A percentile compares a stretch with the other conserved stretches of the same genome.
These are phyloP conservation scores for Rhinogobius similis DNA, from an alignment of 2,113 vertebrate species.

Conservation along the genomic window DNA sequence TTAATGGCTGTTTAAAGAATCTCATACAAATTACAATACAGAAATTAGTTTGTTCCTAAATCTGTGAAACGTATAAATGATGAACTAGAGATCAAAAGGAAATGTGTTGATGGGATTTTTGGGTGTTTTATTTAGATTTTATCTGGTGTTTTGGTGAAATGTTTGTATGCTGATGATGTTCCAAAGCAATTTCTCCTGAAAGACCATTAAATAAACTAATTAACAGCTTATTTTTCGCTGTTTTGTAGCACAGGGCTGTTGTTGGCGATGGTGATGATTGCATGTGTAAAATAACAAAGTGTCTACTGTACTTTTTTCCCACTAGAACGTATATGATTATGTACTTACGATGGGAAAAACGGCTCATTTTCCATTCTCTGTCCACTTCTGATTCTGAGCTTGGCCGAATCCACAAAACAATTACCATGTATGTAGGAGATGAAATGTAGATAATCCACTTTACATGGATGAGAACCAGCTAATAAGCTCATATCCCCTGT, in stretches of 20 bases:
- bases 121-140: too few species aligned
- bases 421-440: constrained; percentile 12
- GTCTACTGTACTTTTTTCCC: background rate
- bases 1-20: too few species aligned
- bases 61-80: too few species aligned
- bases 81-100: too few species aligned
- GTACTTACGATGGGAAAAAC: background rate
- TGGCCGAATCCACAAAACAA: constrained; percentile 11
- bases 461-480: constrained; percentile 13
- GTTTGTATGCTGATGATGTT: too few species aligned
- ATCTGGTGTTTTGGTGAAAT: too few species aligned
- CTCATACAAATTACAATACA: too few species aligned
- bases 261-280: background rate
- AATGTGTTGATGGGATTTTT: too few species aligned
- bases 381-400: constrained; percentile 2
- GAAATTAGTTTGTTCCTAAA: too few species aligned
- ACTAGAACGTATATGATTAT: background rate
- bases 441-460: constrained; percentile 13
- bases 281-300: background rate
- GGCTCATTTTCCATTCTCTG: background rate
- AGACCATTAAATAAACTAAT: too few species aligned
- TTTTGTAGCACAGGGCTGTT: background rate
- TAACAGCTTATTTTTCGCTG: too few species aligned
- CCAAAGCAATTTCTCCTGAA: too few species aligned
- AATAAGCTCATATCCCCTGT: constrained; percentile 34